Evolutionary conservation across 2,888 invertebrate genomes (phyloP), one percentile per base, ranked within the genome.

Genomic region (Dorcus hopei): DNA sequence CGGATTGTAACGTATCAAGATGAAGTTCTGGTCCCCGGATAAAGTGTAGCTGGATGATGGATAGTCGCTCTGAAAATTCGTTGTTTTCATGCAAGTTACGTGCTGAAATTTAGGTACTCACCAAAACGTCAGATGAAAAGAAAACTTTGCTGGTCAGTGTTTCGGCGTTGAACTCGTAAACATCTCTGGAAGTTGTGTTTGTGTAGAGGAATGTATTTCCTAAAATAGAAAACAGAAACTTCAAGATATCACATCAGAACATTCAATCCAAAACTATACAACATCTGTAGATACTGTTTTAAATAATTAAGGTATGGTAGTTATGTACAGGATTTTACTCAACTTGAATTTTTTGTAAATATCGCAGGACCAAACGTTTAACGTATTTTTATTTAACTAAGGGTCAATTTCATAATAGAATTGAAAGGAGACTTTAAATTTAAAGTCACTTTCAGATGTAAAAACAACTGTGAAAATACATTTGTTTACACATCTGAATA

Each of bases 141-240:
- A 83, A 75, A 2, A 79, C 70, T 5, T 65, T 71, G 9, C 74
- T 71, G 1, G 61, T 62, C 9, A 76, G 72, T 0, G 71, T 76
- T n/a, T 74, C 69, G 0, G 80, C 81, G 72, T 87, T 79, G 64
- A 78, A 85, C 57, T 81, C 72, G 43, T 79, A 73, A 49, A 82
- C 78, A 3, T 80, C 79, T n/a, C 49, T 38, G 14, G 43, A 50
- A 6, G 26, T 11, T 3, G 47, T 48, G 40, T 54, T 45, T 59
- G 77, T 79, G 66, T 80, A 85, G 11, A 85, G 81, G 63, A 86
- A 83, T 66, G 84, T 82, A 3, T 79, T 77, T 62, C 82, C 86
- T 85, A 38, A 79, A 71, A 54, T 54, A 54, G 42, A 63, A 42
- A 62, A 59, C 42, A 59, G 14, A 53, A 54, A 16, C 50, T 42